phyloP scores from a whole-genome alignment of 2,888 invertebrate genomes.

The Drosophila subsilvestris region DNA sequence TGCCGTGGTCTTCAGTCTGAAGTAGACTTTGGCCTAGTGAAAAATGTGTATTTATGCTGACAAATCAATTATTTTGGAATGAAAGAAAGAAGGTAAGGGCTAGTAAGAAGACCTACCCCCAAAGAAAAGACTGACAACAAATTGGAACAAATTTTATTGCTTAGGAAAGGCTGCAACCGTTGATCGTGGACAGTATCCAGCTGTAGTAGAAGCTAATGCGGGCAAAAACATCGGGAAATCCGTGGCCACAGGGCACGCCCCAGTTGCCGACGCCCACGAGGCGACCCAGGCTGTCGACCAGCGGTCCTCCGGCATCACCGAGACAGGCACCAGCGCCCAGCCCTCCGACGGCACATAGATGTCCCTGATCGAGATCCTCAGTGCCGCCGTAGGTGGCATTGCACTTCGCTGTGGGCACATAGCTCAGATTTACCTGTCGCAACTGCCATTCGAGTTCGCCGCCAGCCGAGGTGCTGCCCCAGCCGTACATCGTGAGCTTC shows the following conservation, averaged over 20 bases:
- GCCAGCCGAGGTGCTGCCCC: slow-evolving; percentile 86
- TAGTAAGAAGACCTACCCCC: too few species aligned
- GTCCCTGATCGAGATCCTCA: slow-evolving; percentile 85
- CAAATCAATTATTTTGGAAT: background rate
- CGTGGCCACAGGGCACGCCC: slow-evolving; percentile 82
- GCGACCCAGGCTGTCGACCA: slow-evolving; percentile 73
- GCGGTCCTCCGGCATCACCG: slow-evolving; percentile 82
- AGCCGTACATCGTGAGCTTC: slow-evolving; percentile 86
- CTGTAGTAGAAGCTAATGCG: slow-evolving; percentile 77
- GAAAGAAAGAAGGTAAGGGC: too few species aligned
- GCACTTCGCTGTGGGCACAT: slow-evolving; percentile 85
- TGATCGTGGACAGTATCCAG: slow-evolving; percentile 79
- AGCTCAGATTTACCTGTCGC: slow-evolving; percentile 85
- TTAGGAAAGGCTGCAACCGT: slow-evolving; percentile 65
- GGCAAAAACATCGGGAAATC: slow-evolving; percentile 82
- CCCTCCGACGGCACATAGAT: slow-evolving; percentile 86
- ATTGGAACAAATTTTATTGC: slow-evolving; percentile 1
- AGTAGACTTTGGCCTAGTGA: slow-evolving; percentile 19
- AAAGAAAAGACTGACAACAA: slow-evolving; percentile 10
- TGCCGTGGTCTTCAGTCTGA: background rate
- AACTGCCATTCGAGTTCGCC: slow-evolving; percentile 85
- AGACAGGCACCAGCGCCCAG: slow-evolving; percentile 84
- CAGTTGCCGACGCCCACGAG: slow-evolving; percentile 82
- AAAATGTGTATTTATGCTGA: background rate
- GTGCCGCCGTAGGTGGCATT: slow-evolving; percentile 76